Evolutionary conservation across 1,140 invertebrate genomes (phyloP).

Genomic region (Himalopsyche phryganea): DNA sequence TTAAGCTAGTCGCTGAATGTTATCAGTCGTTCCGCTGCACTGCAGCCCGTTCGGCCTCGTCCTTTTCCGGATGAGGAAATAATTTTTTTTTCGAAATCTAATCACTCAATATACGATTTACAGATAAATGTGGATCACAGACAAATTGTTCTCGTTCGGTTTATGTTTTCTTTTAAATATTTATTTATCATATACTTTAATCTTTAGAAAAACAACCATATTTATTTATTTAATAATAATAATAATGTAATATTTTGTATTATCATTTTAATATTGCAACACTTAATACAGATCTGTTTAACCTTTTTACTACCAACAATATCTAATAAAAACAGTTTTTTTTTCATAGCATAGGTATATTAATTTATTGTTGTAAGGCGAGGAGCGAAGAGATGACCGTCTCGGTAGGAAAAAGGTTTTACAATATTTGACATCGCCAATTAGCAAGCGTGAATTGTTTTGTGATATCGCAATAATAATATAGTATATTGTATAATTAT

Average conservation of each 20-base stretch:
- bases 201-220: slow-evolving; percentile 32
- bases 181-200: slow-evolving; percentile 23
- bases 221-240: slow-evolving; percentile 14
- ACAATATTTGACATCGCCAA: slow-evolving; percentile 6
- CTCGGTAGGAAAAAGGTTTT: slow-evolving; percentile 24
- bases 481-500: too few relatives aligned
- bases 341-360: not conserved
- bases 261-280: slow-evolving; percentile 31
- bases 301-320: slow-evolving; percentile 29
- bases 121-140: slow-evolving; percentile 33
- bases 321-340: slow-evolving; percentile 12
- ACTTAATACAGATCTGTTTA: slow-evolving; percentile 28
- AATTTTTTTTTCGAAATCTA: slow-evolving; percentile 14
- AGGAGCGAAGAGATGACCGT: not conserved
- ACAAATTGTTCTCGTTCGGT: slow-evolving; percentile 30
- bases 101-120: slow-evolving; percentile 24
- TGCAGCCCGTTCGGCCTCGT: not conserved
- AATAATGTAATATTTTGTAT: slow-evolving; percentile 26
- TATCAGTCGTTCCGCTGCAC: too few relatives aligned
- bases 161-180: slow-evolving; percentile 18
- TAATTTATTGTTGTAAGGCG: slow-evolving; percentile 9
- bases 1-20: too few relatives aligned
- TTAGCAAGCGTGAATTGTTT: not conserved
- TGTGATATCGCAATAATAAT: too few relatives aligned
- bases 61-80: too few relatives aligned